Evolutionary conservation across 2,113 vertebrate genomes (phyloP).

Genomic region (Falco punctatus): DNA sequence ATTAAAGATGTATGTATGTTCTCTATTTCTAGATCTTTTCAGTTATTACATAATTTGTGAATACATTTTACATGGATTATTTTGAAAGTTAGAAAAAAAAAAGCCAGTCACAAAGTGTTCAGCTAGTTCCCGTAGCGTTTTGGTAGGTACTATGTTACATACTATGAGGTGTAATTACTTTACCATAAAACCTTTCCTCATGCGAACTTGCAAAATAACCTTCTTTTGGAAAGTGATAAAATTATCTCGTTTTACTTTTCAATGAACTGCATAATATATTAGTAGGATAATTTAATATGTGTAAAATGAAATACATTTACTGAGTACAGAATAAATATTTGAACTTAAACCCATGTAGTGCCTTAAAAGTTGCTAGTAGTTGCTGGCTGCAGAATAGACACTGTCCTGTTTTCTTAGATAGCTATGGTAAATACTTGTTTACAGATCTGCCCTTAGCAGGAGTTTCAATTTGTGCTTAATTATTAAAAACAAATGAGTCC

Average conservation of each 20-base stretch:
- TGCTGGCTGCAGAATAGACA: neutral
- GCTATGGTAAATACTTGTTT: neutral
- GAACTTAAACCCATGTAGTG: neutral
- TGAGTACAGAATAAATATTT: neutral
- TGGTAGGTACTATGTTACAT: neutral
- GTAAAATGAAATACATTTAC: neutral
- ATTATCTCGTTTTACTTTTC: neutral
- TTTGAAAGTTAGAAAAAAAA: neutral
- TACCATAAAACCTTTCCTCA: neutral
- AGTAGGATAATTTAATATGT: neutral
- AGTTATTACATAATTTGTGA: neutral
- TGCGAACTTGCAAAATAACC: neutral
- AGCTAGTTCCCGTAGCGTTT: neutral
- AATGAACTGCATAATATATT: neutral
- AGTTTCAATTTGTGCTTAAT: constrained; percentile 12
- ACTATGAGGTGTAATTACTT: accelerated
- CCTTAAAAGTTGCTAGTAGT: neutral
- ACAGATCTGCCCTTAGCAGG: neutral
- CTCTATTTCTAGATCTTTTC: neutral
- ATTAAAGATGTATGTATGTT: neutral
- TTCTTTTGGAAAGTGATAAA: neutral
- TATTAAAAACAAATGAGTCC: constrained; percentile 38
- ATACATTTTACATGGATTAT: neutral
- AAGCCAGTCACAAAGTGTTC: neutral
- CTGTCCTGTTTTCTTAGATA: neutral